Evolutionary conservation across 2,888 invertebrate species (phyloP), one percentile per base, ranked within the genome.

Genomic region (Tachystola acroxantha): DNA sequence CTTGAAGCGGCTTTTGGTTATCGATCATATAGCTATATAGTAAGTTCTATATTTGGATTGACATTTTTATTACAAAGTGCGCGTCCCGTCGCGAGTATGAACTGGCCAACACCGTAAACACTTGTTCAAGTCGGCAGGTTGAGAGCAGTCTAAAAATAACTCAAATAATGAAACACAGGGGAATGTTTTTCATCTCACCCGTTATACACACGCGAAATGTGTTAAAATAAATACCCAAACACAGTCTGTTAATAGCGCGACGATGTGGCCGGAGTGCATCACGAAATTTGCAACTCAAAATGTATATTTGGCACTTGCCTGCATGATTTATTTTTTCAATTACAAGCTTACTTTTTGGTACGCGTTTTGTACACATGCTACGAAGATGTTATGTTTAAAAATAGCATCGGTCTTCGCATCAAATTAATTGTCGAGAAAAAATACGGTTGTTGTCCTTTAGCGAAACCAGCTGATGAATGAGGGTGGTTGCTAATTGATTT

Each of bases 211-310:
- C 75, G 85, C 86, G 65, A 85, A 86, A 81, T 81, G 80, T 79
- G 85, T 81, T 84, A 86, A 79, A 84, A 82, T 81, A 86, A 85
- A 84, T 76, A 81, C 65, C 76, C 64, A 82, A 80, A 82, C 77
- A 68, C 48, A 69, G 71, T 76, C 76, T 85, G 79, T 69, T 79
- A 78, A 80, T 84, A 84, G 77, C 70, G 73, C 75, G 69, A 76
- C 77, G 75, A 66, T 71, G 77, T 77, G 77, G 75, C 74, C 72
- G 61, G 36, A 55, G 50, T 78, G 81, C 81, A 81, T 73, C 60
- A 29, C 28, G 24, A 51, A 75, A 81, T 77, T 81, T 66, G 76
- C 79, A 71, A 72, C 68, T 57, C 64, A 54, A 61, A 57, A 67
- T 70, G 72, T 79, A 76, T 68, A 62, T 73, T 78, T 67, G 68